Evolutionary conservation across 2,888 invertebrate species (phyloP), one percentile per base, ranked within the genome.

Genomic region (Pyralis farinalis): DNA sequence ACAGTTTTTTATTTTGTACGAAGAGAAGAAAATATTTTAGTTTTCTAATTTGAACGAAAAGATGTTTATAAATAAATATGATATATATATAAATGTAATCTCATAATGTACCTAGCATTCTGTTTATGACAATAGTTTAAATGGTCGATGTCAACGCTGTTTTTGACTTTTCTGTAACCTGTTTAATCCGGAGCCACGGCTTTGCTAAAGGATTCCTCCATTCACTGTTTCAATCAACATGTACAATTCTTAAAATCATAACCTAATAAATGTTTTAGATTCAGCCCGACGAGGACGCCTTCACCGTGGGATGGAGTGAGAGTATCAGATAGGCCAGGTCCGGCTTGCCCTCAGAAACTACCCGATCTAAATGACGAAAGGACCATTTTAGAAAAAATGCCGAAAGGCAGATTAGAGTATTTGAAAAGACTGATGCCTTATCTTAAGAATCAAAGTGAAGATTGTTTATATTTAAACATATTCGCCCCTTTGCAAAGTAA

Each of bases 391-490:
- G 93, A 93, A 66, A 92, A 93, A 74, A 97, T 98, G 95, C 97
- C 98, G 53, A 93, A 93, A 69, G 98, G 97, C 57, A 92, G 97
- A 69, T 91, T 96, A 82, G 96, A 97, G 79, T 96, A 97, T 82
- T 91, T 98, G 56, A 95, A 94, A 89, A 92, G 97, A 76, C 91
- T 98, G 85, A 91, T 96, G 77, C 97, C 97, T 58, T 94, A 95
- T 90, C 93, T 98, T 77, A 93, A 93, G 84, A 95, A 97, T 86
- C 98, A 98, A 91, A 96, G 95, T 78, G 99, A 99, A 92, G 98
- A 99, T 91, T 99, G 99, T 80, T 93, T 99, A 57, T 98, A 97
- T 86, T 93, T 99, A 80, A 99, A 99, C 90, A 94, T 99, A 75
- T 99, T 97, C 90, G 96, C 97, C 31, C 98, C 98, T 46, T 94